These are phyloP conservation scores for Lepisosteus osseus DNA, from an alignment of 2,113 vertebrate species.

Conservation along the genomic window DNA sequence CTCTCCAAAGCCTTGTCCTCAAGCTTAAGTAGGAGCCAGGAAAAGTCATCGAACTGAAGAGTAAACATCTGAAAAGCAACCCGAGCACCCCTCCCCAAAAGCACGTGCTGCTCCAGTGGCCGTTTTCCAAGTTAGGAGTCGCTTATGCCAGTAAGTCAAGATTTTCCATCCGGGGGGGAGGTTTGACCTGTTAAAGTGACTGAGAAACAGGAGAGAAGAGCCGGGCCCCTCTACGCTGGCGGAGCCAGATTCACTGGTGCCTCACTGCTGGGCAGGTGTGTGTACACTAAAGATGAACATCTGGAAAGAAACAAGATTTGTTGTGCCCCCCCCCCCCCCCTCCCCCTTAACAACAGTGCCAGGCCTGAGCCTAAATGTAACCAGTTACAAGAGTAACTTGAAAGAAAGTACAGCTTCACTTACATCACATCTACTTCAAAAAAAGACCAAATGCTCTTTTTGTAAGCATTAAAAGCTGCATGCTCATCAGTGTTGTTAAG, in stretches of 20 bases:
- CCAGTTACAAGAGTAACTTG: conserved; percentile 51
- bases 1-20: conserved; percentile 5
- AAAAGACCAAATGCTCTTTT: neutral
- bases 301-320: conserved; percentile 65
- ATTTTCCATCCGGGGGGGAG: no score
- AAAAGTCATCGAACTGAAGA: conserved; percentile 7
- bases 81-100: neutral
- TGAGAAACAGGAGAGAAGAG: neutral
- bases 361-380: conserved; percentile 55
- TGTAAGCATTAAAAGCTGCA: neutral
- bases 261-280: conserved; percentile 42
- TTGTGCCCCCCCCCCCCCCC: conserved; percentile 35
- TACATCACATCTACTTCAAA: conserved; percentile 51
- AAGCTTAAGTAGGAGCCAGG: conserved; percentile 9
- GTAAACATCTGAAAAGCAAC: conserved; percentile 18
- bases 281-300: conserved; percentile 46
- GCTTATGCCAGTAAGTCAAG: no score
- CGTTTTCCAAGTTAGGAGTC: no score
- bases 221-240: neutral
- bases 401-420: neutral
- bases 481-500: conserved; percentile 28
- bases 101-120: neutral
- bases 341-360: conserved; percentile 43
- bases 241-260: conserved; percentile 19
- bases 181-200: conserved; percentile 5